Base-by-base conservation (phyloP, 2,113 vertebrate species). In the Myocastor coypus region DNA sequence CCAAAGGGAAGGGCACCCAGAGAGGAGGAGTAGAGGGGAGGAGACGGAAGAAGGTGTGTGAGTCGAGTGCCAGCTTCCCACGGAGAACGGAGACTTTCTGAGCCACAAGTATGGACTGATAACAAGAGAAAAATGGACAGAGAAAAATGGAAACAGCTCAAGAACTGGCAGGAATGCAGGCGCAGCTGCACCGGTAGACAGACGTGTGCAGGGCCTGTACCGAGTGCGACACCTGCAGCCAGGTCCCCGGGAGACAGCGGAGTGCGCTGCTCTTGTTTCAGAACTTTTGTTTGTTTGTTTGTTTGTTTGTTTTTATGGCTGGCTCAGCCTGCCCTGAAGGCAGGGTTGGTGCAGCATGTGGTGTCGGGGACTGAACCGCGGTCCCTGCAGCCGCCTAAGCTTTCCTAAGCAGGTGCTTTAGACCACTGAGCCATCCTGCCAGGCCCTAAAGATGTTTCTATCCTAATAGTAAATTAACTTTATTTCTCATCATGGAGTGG, bases 381-480 rank as follows among this genome's bases (percentile, higher is more conserved):
- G n/a, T n/a, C n/a, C n/a, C n/a, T n/a, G n/a, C n/a, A n/a, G n/a
- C n/a, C n/a, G n/a, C n/a, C n/a, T n/a, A n/a, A n/a, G n/a, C n/a
- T n/a, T n/a, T n/a, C n/a, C n/a, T n/a, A n/a, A n/a, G n/a, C n/a
- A n/a, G n/a, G n/a, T n/a, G n/a, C n/a, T n/a, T n/a, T n/a, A n/a
- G n/a, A n/a, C n/a, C n/a, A n/a, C n/a, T n/a, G n/a, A n/a, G n/a
- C n/a, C n/a, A n/a, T n/a, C n/a, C n/a, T n/a, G n/a, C n/a, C n/a
- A n/a, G n/a, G n/a, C n/a, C n/a, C n/a, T n/a, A 88, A 90, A 83
- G 16, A 28, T 83, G 9, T 64, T 83, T 87, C n/a, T 64, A 28
- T 61, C n/a, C 89, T 96, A 52, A 26, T 94, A 59, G 63, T 85
- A 91, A 86, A 73, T 92, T 88, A 75, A 64, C 20, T 92, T 83